These are phyloP conservation scores for Lepidurus apus DNA, from an alignment of 1,140 invertebrate species.

Conservation along the genomic window DNA sequence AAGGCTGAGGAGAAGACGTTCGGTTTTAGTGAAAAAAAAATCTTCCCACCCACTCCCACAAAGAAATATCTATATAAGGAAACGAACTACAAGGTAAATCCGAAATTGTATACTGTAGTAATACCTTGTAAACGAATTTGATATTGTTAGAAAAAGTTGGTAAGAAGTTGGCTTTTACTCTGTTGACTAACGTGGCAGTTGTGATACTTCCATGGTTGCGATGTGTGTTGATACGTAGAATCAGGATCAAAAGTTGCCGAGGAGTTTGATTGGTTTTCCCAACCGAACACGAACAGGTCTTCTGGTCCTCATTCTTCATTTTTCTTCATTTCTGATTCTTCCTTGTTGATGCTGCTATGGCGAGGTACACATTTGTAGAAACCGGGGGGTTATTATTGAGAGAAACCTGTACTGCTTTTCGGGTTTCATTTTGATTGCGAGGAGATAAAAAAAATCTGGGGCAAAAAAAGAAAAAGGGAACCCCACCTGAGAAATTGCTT, in stretches of 20 bases:
- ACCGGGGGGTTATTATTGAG: not conserved
- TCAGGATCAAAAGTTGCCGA: not conserved
- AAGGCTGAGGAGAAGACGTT: not conserved
- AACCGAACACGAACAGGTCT: not conserved
- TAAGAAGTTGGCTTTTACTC: not conserved
- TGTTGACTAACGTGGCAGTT: not conserved
- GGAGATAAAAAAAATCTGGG: not conserved
- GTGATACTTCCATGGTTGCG: no score
- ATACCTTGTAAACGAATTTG: not conserved
- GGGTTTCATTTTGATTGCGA: conserved; percentile 1
- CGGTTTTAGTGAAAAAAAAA: not conserved
- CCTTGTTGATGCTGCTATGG: not conserved
- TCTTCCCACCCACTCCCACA: not conserved
- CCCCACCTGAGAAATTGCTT: not conserved
- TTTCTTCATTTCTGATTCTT: not conserved
- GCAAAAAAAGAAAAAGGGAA: not conserved
- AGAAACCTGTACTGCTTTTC: not conserved
- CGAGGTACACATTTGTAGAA: not conserved
- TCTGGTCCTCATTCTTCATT: not conserved
- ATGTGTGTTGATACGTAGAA: not conserved
- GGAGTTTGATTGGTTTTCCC: not conserved
- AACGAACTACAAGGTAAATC: not conserved
- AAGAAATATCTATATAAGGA: not conserved
- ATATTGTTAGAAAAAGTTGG: not conserved
- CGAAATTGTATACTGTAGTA: not conserved